phyloP scores from a whole-genome alignment of 2,888 invertebrate genomes.

The Pimpla rufipes region DNA sequence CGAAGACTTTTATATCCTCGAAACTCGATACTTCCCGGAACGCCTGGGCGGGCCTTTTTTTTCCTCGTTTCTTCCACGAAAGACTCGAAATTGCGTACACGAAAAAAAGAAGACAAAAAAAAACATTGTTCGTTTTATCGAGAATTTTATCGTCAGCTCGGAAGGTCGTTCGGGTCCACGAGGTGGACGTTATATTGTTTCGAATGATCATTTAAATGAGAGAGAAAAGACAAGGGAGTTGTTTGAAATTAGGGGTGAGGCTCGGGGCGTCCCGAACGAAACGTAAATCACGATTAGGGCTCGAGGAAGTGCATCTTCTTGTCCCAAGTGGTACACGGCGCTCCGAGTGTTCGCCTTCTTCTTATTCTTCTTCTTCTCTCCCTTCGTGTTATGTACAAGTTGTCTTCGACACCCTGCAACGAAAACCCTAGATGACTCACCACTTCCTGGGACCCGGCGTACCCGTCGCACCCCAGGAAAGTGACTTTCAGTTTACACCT shows the following conservation, averaged over 20 bases:
- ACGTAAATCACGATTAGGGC: constrained; percentile 83
- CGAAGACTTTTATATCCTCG: constrained; percentile 4
- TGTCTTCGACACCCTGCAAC: constrained; percentile 5
- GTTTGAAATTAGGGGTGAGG: constrained; percentile 28
- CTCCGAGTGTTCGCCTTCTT: background rate
- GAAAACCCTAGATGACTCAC: background rate
- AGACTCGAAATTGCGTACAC: constrained; percentile 7
- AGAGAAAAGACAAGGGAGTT: constrained; percentile 35
- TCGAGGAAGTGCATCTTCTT: constrained; percentile 76
- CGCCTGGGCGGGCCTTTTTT: background rate
- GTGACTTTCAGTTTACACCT: constrained; percentile 1
- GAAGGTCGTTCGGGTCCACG: background rate
- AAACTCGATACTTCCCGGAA: constrained; percentile 21
- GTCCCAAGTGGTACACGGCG: constrained; percentile 36
- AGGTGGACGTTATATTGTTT: constrained; percentile 45
- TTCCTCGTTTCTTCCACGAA: background rate
- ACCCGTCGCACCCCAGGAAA: constrained; percentile 1
- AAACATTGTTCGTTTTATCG: constrained; percentile 35
- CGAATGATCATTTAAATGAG: constrained; percentile 51
- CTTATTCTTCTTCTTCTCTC: background rate
- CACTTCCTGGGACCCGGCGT: background rate
- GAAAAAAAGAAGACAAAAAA: background rate
- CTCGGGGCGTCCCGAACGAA: constrained; percentile 29
- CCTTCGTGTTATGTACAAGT: background rate
- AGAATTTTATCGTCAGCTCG: constrained; percentile 38